Base-by-base conservation (phyloP, 1,140 invertebrate species). In the Drosophila kikkawai region DNA sequence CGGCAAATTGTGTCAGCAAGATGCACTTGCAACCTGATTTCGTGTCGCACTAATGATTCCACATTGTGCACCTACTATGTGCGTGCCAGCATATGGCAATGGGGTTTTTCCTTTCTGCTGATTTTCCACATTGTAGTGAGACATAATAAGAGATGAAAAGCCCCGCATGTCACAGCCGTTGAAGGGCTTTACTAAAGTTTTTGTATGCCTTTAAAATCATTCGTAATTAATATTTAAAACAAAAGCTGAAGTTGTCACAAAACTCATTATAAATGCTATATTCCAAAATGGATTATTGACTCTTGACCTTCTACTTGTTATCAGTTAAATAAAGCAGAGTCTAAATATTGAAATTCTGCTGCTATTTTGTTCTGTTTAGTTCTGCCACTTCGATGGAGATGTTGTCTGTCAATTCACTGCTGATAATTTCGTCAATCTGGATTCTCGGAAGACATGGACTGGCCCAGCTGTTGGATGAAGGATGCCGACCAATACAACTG, bases 1-100 rank as follows among this genome's bases (percentile, higher is more conserved):
- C 37, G 6, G 32, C 2, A 34, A 59, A 65, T 59, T 65, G 63
- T 55, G 53, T 44, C 53, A 59, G 55, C 67, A 71, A 71, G 50
- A 56, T 66, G 42, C 51, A 51, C 22, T 63, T 48, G 19, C 65
- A 32, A 73, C 69, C 44, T 59, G 44, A 47, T 32, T 71, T 59
- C 76, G 41, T 60, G 58, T 68, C 19, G 63, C 58, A 61, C 59
- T 85, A 85, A 85, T 85, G 82, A 85, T 53, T 75, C 79, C 82
- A 79, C 60, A 85, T 85, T 85, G 82, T 84, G 82, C 68, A 37
- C 36, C 53, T 39, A 22, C 53, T 39, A 22, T 56, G 44, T 77
- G 53, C 53, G 73, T 61, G 77, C 39, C 74, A 53, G 36, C 56
- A 58, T 75, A 37, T 63, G 36, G 42, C 66, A 68, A 44, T 65